Percentiles rank a stretch among this genome's conserved stretches.
These are phyloP conservation scores for Philhelius pedissequus DNA, from an alignment of 2,888 invertebrate genomes.

Conservation along the genomic window DNA sequence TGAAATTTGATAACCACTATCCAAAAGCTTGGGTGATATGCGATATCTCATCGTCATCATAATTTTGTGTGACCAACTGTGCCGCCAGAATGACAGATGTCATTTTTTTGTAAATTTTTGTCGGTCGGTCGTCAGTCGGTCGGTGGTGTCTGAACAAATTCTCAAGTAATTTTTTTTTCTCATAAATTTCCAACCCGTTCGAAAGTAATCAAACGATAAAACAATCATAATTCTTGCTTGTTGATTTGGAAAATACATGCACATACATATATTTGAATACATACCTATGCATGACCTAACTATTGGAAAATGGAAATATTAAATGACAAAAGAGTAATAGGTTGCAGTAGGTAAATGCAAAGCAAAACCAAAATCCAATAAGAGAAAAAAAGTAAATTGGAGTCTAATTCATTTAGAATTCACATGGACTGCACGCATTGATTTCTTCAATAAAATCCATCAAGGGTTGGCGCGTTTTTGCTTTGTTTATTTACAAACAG, in stretches of 20 bases:
- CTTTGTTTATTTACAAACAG: not conserved
- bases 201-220: not conserved
- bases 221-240: too few relatives aligned
- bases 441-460: not conserved
- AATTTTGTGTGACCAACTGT: not conserved
- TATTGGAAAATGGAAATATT: not conserved
- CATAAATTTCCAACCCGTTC: not conserved
- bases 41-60: not conserved
- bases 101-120: not conserved
- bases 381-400: not conserved
- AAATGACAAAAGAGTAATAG: not conserved
- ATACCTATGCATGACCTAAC: too few relatives aligned
- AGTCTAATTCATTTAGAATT: too few relatives aligned
- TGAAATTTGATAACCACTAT: constrained; percentile 40
- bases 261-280: too few relatives aligned
- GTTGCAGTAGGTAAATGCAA: not conserved
- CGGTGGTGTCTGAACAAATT: not conserved
- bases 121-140: too few relatives aligned
- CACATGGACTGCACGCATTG: too few relatives aligned
- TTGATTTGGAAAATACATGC: too few relatives aligned
- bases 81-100: constrained; percentile 49
- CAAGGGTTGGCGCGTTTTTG: not conserved
- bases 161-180: not conserved
- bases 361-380: not conserved
- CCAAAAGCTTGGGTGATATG: not conserved